Conservation (phyloP, 35 echinoderm and acorn worm species). For the Hemicentrotus pulcherrimus region DNA sequence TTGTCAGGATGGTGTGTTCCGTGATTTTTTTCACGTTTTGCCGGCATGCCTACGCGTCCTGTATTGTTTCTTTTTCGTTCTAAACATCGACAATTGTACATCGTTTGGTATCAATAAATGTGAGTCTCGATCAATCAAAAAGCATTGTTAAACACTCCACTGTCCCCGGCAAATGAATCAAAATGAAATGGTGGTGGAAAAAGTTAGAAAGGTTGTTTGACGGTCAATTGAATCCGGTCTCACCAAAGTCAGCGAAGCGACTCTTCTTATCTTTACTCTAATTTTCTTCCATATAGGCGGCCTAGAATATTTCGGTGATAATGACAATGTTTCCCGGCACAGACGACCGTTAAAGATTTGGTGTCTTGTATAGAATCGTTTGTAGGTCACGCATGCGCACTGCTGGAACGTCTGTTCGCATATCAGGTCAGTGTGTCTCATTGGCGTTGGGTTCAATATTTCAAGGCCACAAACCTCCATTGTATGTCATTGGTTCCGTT, state of each 20-base stretch:
- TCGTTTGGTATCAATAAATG: neutral
- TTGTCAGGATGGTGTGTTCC: neutral
- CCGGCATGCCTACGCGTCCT: neutral
- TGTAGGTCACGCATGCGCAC: neutral
- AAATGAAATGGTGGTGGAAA: neutral
- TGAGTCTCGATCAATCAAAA: neutral
- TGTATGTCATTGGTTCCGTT: too few species aligned
- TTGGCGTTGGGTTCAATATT: neutral
- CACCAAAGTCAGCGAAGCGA: neutral
- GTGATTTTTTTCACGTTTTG: neutral
- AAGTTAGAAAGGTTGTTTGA: neutral
- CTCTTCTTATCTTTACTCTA: neutral
- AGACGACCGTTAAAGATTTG: neutral
- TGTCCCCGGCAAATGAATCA: too few species aligned
- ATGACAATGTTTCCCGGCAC: too few species aligned
- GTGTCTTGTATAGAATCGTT: neutral
- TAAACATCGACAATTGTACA: neutral
- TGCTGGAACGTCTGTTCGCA: neutral
- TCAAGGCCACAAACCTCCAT: neutral
- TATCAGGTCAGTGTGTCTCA: neutral
- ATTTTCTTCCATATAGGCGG: neutral
- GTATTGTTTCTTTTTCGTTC: neutral
- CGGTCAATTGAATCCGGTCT: neutral
- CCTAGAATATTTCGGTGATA: neutral
- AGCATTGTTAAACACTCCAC: neutral